Base-by-base conservation (phyloP, 2,113 vertebrate genomes). In the Pontoporia blainvillei region DNA sequence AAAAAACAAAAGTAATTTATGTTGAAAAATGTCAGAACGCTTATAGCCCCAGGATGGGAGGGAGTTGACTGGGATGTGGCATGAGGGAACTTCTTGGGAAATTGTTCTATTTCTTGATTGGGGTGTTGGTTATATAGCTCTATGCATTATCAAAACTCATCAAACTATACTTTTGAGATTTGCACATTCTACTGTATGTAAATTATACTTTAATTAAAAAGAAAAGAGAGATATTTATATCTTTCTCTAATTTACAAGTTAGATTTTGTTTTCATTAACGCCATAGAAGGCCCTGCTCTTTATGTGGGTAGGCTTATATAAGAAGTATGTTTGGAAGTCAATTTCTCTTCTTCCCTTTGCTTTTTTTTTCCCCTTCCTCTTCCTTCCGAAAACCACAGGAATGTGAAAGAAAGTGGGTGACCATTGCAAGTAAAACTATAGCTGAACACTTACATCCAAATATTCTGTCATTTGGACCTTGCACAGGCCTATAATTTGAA, bases 401-500 rank as follows among this genome's bases (percentile, higher is more conserved):
- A 79, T 39, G 10, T 82, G 86, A 89, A 46, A 82, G 34, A 87
- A 92, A 84, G 67, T 90, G 61, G 64, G 61, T 86, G 81, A 75
- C 88, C 81, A 71, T 29, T 91, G 82, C 1, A 5, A 92, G 54
- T 76, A 90, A 93, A 95, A 90, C 87, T 92, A 49, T 54, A 96
- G 61, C 62, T 87, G 71, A 86, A 90, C 92, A 96, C 81, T 92
- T 95, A 72, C 82, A 82, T 64, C 89, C 57, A 84, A 96, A 96
- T 96, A 67, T 98, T 96, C 96, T 96, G 95, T 97, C 96, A 96
- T 92, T 97, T 97, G 96, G 96, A 97, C 96, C 96, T 97, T 90
- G 61, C 90, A 81, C 94, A 97, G 94, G 61, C 90, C 98, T 97
- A 52, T 97, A 97, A 98, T 98, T 98, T 98, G 92, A 97, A 96